A percentile compares a stretch with the other conserved stretches of the same genome.
Evolutionary conservation across 2,113 vertebrate genomes (phyloP).

Genomic region (Drymodes brunneopygia): DNA sequence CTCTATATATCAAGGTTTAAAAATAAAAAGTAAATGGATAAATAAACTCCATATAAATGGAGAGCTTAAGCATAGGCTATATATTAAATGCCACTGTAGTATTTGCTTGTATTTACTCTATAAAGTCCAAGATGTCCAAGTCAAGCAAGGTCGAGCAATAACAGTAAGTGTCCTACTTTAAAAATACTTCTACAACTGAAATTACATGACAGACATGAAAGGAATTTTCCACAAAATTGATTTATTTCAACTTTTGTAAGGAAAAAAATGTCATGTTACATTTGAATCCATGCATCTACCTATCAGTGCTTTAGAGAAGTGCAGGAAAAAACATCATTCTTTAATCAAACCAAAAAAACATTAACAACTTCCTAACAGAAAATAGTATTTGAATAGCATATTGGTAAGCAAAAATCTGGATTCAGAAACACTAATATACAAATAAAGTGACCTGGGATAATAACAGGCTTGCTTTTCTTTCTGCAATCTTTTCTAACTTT

Average conservation of each 20-base stretch:
- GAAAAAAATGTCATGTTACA: neutral
- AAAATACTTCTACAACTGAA: neutral
- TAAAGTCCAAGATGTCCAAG: neutral
- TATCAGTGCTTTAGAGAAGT: neutral
- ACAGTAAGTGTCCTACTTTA: neutral
- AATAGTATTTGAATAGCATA: neutral
- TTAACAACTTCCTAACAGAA: neutral
- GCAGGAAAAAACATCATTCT: neutral
- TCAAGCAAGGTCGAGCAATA: neutral
- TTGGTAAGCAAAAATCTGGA: neutral
- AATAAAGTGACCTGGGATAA: neutral
- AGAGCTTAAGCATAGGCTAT: neutral
- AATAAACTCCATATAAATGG: neutral
- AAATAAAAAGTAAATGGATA: neutral
- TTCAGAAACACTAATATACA: neutral
- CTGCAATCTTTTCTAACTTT: neutral
- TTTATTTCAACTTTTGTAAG: neutral
- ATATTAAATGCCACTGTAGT: neutral
- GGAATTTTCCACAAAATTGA: neutral
- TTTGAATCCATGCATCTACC: neutral
- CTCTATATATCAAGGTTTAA: neutral
- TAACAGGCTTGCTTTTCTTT: neutral
- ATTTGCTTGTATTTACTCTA: neutral
- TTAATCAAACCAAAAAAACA: neutral
- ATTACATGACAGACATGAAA: neutral